Percentiles rank a stretch among this genome's conserved stretches.
These are phyloP conservation scores for Pectinophora gossypiella DNA, from an alignment of 1,140 invertebrate genomes.

Conservation along the genomic window DNA sequence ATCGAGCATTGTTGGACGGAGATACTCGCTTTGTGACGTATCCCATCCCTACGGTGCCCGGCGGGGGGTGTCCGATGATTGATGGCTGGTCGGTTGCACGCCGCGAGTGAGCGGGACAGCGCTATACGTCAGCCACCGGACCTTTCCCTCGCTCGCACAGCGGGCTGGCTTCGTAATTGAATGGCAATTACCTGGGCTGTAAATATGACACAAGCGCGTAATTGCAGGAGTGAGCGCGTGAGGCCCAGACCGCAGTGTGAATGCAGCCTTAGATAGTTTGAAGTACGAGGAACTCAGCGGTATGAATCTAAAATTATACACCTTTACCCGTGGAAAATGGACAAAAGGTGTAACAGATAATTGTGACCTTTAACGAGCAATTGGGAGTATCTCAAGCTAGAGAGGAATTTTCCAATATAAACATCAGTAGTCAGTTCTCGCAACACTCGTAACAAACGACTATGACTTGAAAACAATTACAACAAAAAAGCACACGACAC, in stretches of 20 bases:
- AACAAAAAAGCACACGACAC: neutral
- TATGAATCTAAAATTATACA: too few species aligned
- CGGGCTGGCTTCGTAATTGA: conserved; percentile 66
- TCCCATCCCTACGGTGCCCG: conserved; percentile 62
- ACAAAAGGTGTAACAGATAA: too few species aligned
- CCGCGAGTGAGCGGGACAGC: conserved; percentile 30
- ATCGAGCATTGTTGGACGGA: conserved; percentile 59
- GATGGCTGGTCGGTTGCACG: conserved; percentile 60
- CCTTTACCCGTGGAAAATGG: too few species aligned
- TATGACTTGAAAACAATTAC: too few species aligned
- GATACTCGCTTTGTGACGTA: conserved; percentile 54
- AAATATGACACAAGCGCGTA: conserved; percentile 74
- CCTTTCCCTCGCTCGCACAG: conserved; percentile 43
- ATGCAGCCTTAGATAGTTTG: conserved; percentile 41
- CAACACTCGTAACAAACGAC: too few species aligned
- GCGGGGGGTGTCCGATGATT: conserved; percentile 69
- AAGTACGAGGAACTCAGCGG: too few species aligned
- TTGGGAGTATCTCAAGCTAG: too few species aligned
- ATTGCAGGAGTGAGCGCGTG: conserved; percentile 69
- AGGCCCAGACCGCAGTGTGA: conserved; percentile 51
- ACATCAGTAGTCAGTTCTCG: too few species aligned
- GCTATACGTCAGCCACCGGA: conserved; percentile 18
- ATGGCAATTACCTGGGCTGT: conserved; percentile 73
- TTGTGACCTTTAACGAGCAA: too few species aligned
- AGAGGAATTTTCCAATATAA: too few species aligned